Conservation (phyloP, 2,888 invertebrate species). For the Thelaira solivaga region DNA sequence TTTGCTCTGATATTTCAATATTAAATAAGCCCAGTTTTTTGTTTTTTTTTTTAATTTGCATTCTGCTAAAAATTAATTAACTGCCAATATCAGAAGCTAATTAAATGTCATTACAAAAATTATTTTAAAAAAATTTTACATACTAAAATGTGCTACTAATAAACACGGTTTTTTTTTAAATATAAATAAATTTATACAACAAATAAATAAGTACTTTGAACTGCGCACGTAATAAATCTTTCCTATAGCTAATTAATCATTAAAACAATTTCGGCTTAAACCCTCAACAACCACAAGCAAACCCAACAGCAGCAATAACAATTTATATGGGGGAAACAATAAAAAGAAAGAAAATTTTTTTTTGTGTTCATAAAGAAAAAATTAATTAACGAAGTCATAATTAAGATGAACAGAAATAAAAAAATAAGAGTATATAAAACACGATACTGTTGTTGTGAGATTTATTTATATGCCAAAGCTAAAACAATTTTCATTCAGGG, state of each 20-base stretch:
- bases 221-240: constrained; percentile 23
- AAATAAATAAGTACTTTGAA: not conserved
- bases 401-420: constrained; percentile 42
- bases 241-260: constrained; percentile 27
- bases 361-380: constrained; percentile 31
- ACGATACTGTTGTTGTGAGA: too few relatives aligned
- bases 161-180: not conserved
- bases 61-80: too few relatives aligned
- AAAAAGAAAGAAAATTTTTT: not conserved
- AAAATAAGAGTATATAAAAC: not conserved
- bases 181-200: not conserved
- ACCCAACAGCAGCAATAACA: not conserved
- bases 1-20: too few relatives aligned
- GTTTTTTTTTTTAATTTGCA: too few relatives aligned
- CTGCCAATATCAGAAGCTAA: too few relatives aligned
- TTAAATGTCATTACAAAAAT: too few relatives aligned
- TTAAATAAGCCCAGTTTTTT: too few relatives aligned
- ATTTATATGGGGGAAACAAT: not conserved
- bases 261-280: constrained; percentile 7
- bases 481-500: too few relatives aligned
- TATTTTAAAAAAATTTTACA: not conserved
- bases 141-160: not conserved
- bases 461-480: too few relatives aligned
- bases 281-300: constrained; percentile 5
- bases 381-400: constrained; percentile 39